phyloP scores from a whole-genome alignment of 2,888 invertebrate genomes.

The Corythucha ciliata region DNA sequence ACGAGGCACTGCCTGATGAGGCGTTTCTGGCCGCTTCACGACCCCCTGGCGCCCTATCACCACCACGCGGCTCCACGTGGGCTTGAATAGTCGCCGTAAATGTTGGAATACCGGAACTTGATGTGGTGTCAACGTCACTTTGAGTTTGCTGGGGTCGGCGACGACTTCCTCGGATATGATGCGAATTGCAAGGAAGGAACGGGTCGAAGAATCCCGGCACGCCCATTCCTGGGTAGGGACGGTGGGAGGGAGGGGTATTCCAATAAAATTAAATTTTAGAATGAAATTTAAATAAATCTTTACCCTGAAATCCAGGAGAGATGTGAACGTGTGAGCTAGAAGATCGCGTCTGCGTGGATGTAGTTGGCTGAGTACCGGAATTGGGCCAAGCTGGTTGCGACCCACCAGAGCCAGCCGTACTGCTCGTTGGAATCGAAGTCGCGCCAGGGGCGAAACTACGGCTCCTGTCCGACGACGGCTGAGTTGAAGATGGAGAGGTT shows the following conservation, averaged over 20 bases:
- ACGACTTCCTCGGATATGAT: conserved; percentile 48
- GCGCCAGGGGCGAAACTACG: conserved; percentile 1
- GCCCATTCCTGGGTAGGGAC: conserved; percentile 18
- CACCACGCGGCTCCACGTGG: no score
- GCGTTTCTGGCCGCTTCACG: no score
- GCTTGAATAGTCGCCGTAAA: no score
- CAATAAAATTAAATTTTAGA: background rate
- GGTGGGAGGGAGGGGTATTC: background rate
- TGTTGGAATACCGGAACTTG: no score
- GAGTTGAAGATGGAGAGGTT: conserved; percentile 31
- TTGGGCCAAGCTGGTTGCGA: conserved; percentile 47
- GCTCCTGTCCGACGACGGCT: conserved; percentile 28
- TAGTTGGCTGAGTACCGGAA: conserved; percentile 60
- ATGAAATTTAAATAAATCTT: background rate
- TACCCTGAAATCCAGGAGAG: conserved; percentile 16
- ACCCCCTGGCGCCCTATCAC: no score
- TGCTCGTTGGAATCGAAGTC: conserved; percentile 1
- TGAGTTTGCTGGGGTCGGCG: conserved; percentile 26
- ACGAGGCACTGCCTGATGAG: no score
- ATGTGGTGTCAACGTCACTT: conserved; percentile 16
- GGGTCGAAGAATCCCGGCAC: conserved; percentile 48
- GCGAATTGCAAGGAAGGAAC: conserved; percentile 62
- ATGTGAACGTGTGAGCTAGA: conserved; percentile 56
- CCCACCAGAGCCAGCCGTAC: conserved; percentile 9
- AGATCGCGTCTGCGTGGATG: conserved; percentile 59